Evolutionary conservation across 2,113 vertebrate genomes (phyloP).

Genomic region (Entomyzon cyanotis): DNA sequence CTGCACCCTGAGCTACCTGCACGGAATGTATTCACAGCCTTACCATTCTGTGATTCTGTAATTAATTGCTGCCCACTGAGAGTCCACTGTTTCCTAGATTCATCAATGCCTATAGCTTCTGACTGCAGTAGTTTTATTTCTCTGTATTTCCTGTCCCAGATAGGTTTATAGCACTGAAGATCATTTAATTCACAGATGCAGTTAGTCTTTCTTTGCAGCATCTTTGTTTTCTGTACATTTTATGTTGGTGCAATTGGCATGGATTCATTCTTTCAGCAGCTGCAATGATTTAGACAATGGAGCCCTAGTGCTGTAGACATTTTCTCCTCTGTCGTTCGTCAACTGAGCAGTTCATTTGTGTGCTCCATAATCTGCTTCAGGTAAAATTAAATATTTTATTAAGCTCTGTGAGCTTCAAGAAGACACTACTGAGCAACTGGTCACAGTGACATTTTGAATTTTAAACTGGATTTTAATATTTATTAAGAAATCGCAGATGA

Average conservation of each 20-base stretch:
- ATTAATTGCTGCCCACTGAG: neutral
- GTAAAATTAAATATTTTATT: neutral
- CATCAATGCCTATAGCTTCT: neutral
- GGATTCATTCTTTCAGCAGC: neutral
- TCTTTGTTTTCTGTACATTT: neutral
- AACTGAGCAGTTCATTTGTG: neutral
- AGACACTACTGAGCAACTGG: neutral
- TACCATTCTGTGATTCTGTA: neutral
- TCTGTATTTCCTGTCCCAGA: neutral
- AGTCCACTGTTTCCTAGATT: neutral
- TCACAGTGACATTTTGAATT: neutral
- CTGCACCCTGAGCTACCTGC: neutral
- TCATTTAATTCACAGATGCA: neutral
- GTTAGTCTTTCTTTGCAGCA: neutral
- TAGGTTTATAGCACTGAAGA: neutral
- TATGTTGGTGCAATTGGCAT: neutral
- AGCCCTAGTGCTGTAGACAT: neutral
- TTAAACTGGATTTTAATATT: neutral
- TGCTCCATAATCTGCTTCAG: neutral
- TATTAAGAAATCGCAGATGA: neutral
- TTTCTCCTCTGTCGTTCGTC: neutral
- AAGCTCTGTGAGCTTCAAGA: neutral
- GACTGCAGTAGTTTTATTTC: neutral
- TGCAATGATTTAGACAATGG: neutral
- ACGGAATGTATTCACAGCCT: neutral